Base-by-base conservation (phyloP, 2,113 vertebrate genomes). In the Cebus imitator region DNA sequence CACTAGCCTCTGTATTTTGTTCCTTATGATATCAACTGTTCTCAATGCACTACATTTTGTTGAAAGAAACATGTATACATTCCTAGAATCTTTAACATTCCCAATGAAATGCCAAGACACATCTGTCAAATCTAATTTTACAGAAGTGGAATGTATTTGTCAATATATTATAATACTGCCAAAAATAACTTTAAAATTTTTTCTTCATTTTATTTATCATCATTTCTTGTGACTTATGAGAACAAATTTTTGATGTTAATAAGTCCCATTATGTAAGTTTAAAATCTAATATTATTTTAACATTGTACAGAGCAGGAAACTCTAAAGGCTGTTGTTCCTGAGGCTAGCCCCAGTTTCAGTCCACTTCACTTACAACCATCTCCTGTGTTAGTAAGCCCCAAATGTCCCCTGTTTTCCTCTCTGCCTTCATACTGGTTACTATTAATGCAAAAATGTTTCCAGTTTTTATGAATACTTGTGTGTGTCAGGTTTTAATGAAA, bases 11-110 rank as follows among this genome's bases (percentile, higher is more conserved):
- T 97, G 32, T 78, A n/a, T 75, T 97, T 92, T 91, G 55, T 79
- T 98, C 79, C 55, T 91, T 84, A n/a, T 93, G 72, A 45, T 37
- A 17, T 94, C 75, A 11, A 94, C 84, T 97, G 2, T 97, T 75
- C n/a, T 97, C 48, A 96, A 18, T 88, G 52, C 93, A 88, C 30
- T 89, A 23, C 32, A 37, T 87, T 72, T 64, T 50, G 52, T 81
- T 95, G 45, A 40, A 70, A 95, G 64, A 88, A 78, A 78, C 17
- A 88, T 12, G 35, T 32, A 50, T 3, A 78, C 14, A 78, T 97
- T 93, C 52, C 83, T 86, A 82, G 73, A 82, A 66, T 94, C 37
- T 89, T 91, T 93, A 80, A 66, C 27, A 90, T 90, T 97, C 17
- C 76, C 52, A 90, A 13, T 85, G 55, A 93, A 96, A 88, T 91